Conservation (phyloP, 2,113 vertebrate genomes). For the Crotalus helleri region DNA sequence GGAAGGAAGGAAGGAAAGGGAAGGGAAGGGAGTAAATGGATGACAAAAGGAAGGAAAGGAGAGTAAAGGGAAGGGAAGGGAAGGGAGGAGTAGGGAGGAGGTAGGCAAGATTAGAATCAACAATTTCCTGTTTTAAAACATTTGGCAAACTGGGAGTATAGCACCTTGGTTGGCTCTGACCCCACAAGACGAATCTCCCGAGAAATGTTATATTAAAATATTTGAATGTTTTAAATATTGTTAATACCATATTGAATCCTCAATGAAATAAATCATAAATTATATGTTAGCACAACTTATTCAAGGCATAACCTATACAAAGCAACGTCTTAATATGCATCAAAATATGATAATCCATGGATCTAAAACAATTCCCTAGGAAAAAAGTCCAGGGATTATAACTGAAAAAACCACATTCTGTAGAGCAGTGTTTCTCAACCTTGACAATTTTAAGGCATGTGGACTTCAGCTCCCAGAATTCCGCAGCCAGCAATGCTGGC, state of each 20-base stretch:
- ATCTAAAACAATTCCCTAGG: not conserved
- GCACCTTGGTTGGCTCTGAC: not conserved
- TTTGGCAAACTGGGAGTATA: not conserved
- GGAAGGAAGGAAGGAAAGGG: no score
- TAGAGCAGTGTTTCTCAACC: no score
- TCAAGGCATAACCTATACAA: not conserved
- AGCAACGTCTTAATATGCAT: not conserved
- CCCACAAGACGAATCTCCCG: not conserved
- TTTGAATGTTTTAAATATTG: not conserved
- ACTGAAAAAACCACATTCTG: not conserved
- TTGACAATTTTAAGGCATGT: no score
- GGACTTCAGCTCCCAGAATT: no score
- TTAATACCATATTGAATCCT: not conserved
- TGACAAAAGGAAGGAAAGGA: not conserved
- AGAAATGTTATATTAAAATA: not conserved
- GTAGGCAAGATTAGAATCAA: conserved; percentile 21
- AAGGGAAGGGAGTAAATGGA: not conserved
- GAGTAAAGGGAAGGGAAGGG: not conserved
- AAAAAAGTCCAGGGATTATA: not conserved
- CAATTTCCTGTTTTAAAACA: not conserved
- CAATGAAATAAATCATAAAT: not conserved
- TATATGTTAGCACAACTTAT: not conserved
- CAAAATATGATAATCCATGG: not conserved
- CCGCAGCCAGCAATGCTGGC: no score
- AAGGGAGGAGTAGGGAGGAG: not conserved